A percentile compares a stretch with the other conserved stretches of the same genome.
Evolutionary conservation across 2,113 vertebrate genomes (phyloP).

Genomic region (Dendropsophus ebraccatus): DNA sequence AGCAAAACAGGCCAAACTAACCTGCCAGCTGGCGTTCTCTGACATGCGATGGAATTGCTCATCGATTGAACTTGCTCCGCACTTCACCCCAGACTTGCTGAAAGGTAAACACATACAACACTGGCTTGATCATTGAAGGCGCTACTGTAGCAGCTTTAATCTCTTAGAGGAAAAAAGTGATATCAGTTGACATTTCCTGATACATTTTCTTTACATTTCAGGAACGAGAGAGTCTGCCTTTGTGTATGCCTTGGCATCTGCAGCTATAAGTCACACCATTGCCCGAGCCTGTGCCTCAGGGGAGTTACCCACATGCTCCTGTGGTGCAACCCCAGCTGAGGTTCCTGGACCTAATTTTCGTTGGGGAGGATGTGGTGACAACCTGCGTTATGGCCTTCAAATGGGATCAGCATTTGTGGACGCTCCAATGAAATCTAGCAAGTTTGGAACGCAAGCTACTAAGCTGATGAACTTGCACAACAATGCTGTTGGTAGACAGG

Average conservation of each 20-base stretch:
- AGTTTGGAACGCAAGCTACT: conserved; percentile 61
- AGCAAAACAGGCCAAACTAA: conserved; percentile 64
- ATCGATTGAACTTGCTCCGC: conserved; percentile 69
- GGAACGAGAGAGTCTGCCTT: conserved; percentile 78
- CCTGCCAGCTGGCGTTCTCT: conserved; percentile 69
- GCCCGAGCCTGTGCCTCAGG: conserved; percentile 74
- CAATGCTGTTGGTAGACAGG: conserved; percentile 74
- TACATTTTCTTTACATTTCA: conserved; percentile 51
- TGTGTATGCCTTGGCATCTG: conserved; percentile 73
- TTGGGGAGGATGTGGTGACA: conserved; percentile 80
- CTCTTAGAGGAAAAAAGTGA: neutral
- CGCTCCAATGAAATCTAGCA: conserved; percentile 67
- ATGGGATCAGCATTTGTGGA: conserved; percentile 76
- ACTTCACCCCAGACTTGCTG: conserved; percentile 72
- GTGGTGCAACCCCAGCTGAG: conserved; percentile 68
- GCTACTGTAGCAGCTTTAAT: neutral
- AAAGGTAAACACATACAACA: conserved; percentile 66
- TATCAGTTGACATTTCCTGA: neutral
- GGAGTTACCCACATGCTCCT: conserved; percentile 75
- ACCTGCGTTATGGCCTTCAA: conserved; percentile 76
- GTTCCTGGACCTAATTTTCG: conserved; percentile 68
- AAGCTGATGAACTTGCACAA: conserved; percentile 75
- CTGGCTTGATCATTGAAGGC: neutral
- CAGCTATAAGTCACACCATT: conserved; percentile 68
- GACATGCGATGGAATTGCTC: conserved; percentile 82